Conservation (phyloP, 1,140 invertebrate genomes). For the Sipha flava region DNA sequence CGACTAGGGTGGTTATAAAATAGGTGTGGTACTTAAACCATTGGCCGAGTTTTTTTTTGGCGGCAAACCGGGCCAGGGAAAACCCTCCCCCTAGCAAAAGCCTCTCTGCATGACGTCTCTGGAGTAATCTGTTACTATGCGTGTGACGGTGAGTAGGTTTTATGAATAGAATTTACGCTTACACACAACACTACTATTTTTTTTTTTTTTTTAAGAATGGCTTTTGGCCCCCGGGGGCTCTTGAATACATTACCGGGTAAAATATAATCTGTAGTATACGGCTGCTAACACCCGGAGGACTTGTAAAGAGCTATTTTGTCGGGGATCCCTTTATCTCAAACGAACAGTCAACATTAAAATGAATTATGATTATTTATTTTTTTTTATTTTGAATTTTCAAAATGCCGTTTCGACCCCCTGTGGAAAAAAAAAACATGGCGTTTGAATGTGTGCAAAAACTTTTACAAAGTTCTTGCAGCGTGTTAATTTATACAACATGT, state of each 20-base stretch:
- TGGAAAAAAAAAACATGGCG: constrained; percentile 23
- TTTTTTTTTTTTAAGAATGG: constrained; percentile 30
- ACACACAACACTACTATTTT: constrained; percentile 11
- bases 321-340: constrained; percentile 29
- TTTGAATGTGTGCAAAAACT: not conserved
- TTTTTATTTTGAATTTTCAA: constrained; percentile 22
- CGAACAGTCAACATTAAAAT: constrained; percentile 29
- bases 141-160: constrained; percentile 32
- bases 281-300: constrained; percentile 25
- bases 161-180: constrained; percentile 31
- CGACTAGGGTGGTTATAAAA: constrained; percentile 18
- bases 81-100: constrained; percentile 6
- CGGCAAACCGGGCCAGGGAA: constrained; percentile 17
- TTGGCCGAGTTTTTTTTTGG: constrained; percentile 24
- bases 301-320: constrained; percentile 31
- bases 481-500: not conserved
- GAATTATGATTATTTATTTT: constrained; percentile 26
- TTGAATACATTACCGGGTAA: constrained; percentile 28
- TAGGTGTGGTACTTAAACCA: constrained; percentile 27
- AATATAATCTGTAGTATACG: constrained; percentile 28
- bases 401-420: constrained; percentile 1
- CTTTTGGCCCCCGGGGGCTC: constrained; percentile 31
- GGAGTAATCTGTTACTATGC: constrained; percentile 30
- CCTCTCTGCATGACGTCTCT: constrained; percentile 27
- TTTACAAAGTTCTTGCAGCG: not conserved